These are phyloP conservation scores for Sinonovacula constricta DNA, from an alignment of 1,140 invertebrate genomes.

Conservation along the genomic window DNA sequence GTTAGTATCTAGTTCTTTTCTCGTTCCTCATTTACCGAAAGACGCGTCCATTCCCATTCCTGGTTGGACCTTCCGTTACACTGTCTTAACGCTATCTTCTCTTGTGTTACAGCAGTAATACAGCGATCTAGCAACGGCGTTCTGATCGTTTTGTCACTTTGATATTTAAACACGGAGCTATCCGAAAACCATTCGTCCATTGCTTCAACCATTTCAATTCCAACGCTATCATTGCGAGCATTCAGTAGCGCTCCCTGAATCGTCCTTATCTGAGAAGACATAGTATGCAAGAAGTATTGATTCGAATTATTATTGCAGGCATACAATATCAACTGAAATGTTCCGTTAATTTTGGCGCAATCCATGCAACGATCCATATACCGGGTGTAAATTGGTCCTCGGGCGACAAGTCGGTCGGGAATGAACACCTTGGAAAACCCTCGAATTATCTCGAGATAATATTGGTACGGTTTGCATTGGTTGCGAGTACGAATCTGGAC, in stretches of 20 bases:
- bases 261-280: slow-evolving; percentile 7
- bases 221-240: neutral
- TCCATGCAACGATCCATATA: slow-evolving; percentile 15
- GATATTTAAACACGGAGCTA: neutral
- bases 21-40: too few relatives aligned
- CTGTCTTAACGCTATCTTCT: neutral
- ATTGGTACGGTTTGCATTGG: slow-evolving; percentile 38
- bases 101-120: neutral
- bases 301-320: slow-evolving; percentile 19
- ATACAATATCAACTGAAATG: slow-evolving; percentile 13
- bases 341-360: slow-evolving; percentile 14
- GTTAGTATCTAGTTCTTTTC: too few relatives aligned
- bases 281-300: slow-evolving; percentile 32
- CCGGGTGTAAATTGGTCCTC: slow-evolving; percentile 13
- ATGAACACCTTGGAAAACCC: slow-evolving; percentile 30
- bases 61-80: neutral
- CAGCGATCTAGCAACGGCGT: neutral
- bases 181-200: neutral
- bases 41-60: neutral
- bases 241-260: neutral
- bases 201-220: neutral
- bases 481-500: slow-evolving; percentile 10
- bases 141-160: neutral
- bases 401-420: neutral
- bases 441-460: slow-evolving; percentile 29